Conservation (phyloP, 2,888 invertebrate genomes). For the Rhamnusium bicolor region DNA sequence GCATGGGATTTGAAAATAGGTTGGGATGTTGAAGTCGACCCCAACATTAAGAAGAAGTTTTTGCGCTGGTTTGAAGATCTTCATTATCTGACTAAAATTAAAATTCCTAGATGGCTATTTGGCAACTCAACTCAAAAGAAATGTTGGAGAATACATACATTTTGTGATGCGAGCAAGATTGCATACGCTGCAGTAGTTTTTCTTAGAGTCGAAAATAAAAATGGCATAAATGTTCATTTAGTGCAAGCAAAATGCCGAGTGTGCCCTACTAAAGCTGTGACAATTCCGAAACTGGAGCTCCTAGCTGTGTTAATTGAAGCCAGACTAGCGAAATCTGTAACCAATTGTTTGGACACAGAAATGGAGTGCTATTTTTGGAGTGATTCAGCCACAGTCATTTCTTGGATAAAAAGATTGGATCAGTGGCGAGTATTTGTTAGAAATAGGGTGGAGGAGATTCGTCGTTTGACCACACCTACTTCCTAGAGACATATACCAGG, state of each 20-base stretch:
- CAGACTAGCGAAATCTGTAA: slow-evolving; percentile 6
- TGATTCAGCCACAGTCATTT: neutral
- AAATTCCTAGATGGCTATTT: neutral
- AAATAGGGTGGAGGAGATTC: neutral
- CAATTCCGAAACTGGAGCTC: slow-evolving; percentile 16
- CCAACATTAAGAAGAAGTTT: neutral
- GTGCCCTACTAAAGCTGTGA: neutral
- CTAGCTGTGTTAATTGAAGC: slow-evolving; percentile 19
- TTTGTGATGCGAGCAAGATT: slow-evolving; percentile 4
- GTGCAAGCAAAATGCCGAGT: slow-evolving; percentile 18
- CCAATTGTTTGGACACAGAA: neutral
- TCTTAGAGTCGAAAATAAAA: slow-evolving; percentile 1
- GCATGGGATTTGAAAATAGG: no score
- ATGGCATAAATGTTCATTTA: slow-evolving; percentile 2
- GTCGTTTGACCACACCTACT: neutral
- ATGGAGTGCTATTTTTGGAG: neutral
- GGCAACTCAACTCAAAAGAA: neutral
- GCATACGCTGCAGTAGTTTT: slow-evolving; percentile 1
- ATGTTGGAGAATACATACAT: slow-evolving; percentile 9
- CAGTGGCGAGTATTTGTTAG: neutral
- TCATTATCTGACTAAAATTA: neutral
- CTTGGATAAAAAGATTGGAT: neutral
- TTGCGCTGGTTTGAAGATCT: neutral
- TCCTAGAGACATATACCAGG: neutral
- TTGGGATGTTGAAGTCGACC: no score